phyloP scores from a whole-genome alignment of 2,888 invertebrate genomes.

The Stegana nigrithorax region DNA sequence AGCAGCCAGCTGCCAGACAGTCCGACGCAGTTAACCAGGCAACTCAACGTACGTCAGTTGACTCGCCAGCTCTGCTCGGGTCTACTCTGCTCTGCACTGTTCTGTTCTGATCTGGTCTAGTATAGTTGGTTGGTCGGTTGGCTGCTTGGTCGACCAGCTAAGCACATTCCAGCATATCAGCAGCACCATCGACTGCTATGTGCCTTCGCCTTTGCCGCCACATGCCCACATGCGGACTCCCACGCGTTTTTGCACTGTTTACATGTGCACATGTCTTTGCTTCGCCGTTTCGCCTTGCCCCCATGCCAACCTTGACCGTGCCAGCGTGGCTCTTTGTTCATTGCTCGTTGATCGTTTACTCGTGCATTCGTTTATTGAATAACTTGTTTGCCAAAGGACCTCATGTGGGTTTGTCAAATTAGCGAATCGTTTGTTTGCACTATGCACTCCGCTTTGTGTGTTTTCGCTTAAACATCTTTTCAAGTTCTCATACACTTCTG shows the following conservation, averaged over 20 bases:
- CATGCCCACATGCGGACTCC: neutral
- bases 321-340: neutral
- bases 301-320: slow-evolving; percentile 9
- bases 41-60: too few relatives aligned
- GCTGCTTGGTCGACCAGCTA: neutral
- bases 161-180: slow-evolving; percentile 10
- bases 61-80: too few relatives aligned
- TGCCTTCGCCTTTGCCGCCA: neutral
- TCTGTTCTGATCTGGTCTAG: too few relatives aligned
- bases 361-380: slow-evolving; percentile 14
- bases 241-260: neutral
- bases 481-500: too few relatives aligned
- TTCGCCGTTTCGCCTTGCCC: neutral
- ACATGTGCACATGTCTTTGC: too few relatives aligned
- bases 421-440: slow-evolving; percentile 55
- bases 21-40: neutral
- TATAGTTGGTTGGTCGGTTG: too few relatives aligned
- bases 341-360: neutral
- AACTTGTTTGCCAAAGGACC: slow-evolving; percentile 41
- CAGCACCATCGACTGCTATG: neutral
- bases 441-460: neutral
- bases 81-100: too few relatives aligned
- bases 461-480: too few relatives aligned
- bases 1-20: neutral
- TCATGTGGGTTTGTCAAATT: slow-evolving; percentile 60